These are phyloP conservation scores for Cettia cetti DNA, from an alignment of 2,113 vertebrate genomes.

Conservation along the genomic window DNA sequence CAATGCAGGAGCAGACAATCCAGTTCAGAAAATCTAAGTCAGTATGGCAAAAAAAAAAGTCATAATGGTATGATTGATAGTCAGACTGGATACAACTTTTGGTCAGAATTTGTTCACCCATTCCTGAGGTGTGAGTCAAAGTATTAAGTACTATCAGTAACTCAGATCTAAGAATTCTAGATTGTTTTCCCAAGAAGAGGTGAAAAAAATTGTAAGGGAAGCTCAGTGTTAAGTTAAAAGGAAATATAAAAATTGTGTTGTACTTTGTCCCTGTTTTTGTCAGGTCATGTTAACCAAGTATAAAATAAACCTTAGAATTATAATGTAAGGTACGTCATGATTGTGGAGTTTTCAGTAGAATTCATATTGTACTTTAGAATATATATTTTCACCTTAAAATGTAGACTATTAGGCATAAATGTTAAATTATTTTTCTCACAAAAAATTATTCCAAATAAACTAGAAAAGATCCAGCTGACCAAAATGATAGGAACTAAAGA, in stretches of 20 bases:
- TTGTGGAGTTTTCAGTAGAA: not conserved
- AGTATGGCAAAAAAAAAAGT: not conserved
- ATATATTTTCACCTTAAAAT: not conserved
- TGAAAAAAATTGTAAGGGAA: not conserved
- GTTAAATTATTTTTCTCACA: not conserved
- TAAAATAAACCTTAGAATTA: not conserved
- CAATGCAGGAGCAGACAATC: not conserved
- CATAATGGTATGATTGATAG: not conserved
- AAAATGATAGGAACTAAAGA: not conserved
- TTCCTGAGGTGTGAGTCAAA: not conserved
- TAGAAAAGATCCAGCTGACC: not conserved
- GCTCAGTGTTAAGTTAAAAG: not conserved
- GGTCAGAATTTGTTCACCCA: not conserved
- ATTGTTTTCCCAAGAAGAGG: not conserved
- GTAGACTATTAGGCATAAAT: not conserved
- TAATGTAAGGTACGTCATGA: accelerated
- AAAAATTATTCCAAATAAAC: not conserved
- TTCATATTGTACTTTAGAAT: not conserved
- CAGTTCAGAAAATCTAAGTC: not conserved
- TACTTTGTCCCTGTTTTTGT: not conserved
- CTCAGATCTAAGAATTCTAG: not conserved
- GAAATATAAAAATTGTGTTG: not conserved
- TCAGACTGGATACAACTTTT: not conserved
- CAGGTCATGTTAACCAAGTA: not conserved
- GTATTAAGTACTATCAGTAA: not conserved